Evolutionary conservation across 2,797 vertebrate genomes (phyloP).

Genomic region (Amblyraja radiata): DNA sequence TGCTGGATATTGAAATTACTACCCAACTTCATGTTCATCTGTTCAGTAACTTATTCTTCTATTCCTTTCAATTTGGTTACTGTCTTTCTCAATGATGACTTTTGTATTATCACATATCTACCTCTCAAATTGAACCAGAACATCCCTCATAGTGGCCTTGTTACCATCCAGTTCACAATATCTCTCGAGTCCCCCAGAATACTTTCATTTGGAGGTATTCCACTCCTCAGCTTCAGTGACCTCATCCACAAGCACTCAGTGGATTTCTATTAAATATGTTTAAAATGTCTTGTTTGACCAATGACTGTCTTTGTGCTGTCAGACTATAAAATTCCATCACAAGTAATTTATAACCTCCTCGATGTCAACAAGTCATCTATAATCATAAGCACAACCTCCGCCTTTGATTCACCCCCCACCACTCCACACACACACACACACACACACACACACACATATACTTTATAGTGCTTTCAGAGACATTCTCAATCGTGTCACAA

Average conservation of each 20-base stretch:
- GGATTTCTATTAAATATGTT: not conserved
- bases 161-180: not conserved
- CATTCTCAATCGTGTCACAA: not conserved
- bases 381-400: not conserved
- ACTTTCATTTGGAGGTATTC: not conserved
- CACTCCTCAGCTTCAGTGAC: not conserved
- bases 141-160: not conserved
- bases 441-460: too few relatives aligned
- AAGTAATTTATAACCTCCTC: not conserved
- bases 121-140: not conserved
- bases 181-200: not conserved
- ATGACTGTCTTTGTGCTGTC: not conserved
- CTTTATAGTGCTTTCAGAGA: not conserved
- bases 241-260: not conserved
- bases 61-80: not conserved
- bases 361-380: not conserved
- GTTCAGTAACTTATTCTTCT: not conserved
- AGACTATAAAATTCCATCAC: not conserved
- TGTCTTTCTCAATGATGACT: not conserved
- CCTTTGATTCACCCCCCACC: not conserved
- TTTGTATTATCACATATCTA: not conserved
- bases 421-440: too few relatives aligned
- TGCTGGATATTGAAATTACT: not conserved
- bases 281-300: not conserved
- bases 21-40: not conserved